Percentiles rank a stretch among this genome's conserved stretches.
These are phyloP conservation scores for Trachops cirrhosus DNA, from an alignment of 2,797 vertebrate species.

Conservation along the genomic window DNA sequence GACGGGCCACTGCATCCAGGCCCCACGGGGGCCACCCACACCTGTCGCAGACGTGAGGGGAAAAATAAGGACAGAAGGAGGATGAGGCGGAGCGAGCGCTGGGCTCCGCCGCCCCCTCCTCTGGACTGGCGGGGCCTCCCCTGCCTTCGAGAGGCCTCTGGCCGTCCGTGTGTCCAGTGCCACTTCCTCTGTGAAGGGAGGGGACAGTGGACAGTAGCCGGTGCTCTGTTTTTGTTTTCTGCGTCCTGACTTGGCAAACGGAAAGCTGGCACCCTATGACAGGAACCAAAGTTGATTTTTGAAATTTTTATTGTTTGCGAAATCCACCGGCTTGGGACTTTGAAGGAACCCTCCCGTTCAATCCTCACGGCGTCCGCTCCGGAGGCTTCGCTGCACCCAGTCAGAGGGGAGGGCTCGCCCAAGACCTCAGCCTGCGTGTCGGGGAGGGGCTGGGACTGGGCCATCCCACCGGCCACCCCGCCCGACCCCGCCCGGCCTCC, in stretches of 20 bases:
- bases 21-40: accelerated
- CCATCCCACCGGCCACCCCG: accelerated
- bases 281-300: conserved; percentile 34
- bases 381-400: neutral
- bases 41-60: accelerated
- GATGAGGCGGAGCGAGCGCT: accelerated
- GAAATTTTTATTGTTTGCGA: conserved; percentile 53
- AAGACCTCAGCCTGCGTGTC: accelerated
- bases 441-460: neutral
- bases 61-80: accelerated
- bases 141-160: neutral
- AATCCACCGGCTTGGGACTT: neutral
- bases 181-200: accelerated
- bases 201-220: neutral
- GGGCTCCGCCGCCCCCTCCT: accelerated
- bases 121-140: accelerated
- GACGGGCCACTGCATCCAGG: accelerated
- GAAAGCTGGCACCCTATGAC: neutral
- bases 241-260: conserved; percentile 31
- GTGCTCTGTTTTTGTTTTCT: neutral
- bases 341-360: neutral
- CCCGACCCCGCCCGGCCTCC: neutral
- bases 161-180: neutral
- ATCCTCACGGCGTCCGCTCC: neutral
- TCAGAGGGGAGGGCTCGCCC: neutral